Percentiles rank a stretch among this genome's conserved stretches.
Evolutionary conservation across 53 echinoderm and acorn worm species (phyloP).

Genomic region (Pentamera pediparva): DNA sequence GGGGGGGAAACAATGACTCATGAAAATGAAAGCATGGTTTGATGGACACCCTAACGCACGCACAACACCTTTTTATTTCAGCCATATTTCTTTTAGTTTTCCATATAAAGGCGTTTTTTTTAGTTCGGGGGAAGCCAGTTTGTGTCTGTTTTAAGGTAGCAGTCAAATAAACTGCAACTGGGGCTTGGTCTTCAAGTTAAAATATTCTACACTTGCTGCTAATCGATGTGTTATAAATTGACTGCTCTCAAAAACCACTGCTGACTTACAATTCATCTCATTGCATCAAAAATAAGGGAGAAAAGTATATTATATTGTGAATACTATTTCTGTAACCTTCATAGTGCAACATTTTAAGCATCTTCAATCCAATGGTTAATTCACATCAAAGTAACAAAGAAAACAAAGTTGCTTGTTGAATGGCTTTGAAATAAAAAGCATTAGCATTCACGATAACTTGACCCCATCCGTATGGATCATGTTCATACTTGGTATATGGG

Average conservation of each 20-base stretch:
- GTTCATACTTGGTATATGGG: no score
- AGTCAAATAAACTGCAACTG: not conserved
- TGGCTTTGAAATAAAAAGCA: not conserved
- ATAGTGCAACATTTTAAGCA: not conserved
- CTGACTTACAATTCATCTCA: not conserved
- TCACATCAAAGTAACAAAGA: not conserved
- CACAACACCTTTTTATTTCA: not conserved
- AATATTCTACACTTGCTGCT: not conserved
- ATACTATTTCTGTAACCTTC: not conserved
- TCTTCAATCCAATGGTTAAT: not conserved
- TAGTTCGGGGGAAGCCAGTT: not conserved
- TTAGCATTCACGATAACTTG: no score
- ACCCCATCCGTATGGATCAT: no score
- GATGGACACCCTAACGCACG: slow-evolving; percentile 1
- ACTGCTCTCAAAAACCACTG: not conserved
- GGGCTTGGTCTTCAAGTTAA: not conserved
- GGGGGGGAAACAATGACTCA: not conserved
- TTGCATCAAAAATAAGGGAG: not conserved
- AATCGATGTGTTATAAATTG: not conserved
- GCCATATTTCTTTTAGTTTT: not conserved
- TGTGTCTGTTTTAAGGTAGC: not conserved
- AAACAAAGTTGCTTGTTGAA: not conserved
- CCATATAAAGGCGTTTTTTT: not conserved
- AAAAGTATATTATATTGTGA: not conserved
- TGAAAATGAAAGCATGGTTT: not conserved